phyloP scores from a whole-genome alignment of 2,888 invertebrate genomes.

The Unio delphinus region DNA sequence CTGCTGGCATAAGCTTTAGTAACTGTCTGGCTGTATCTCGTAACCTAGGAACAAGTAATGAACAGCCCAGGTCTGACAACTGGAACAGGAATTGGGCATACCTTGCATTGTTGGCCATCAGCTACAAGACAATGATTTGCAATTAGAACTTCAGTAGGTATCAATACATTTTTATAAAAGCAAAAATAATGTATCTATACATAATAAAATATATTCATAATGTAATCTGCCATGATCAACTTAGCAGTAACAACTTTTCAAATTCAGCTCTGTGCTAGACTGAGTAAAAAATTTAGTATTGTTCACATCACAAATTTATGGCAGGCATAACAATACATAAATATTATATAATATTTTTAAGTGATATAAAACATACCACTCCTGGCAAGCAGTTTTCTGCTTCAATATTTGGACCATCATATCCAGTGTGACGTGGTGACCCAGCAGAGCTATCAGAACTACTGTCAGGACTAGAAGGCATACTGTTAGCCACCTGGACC shows the following conservation, averaged over 20 bases:
- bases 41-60: conserved; percentile 83
- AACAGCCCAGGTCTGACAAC: conserved; percentile 89
- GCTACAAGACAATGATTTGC: conserved; percentile 72
- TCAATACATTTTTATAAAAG: not conserved
- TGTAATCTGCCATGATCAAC: not conserved
- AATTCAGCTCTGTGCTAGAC: not conserved
- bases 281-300: too few relatives aligned
- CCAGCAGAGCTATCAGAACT: conserved; percentile 95
- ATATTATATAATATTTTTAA: not conserved
- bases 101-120: conserved; percentile 86
- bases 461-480: conserved; percentile 87
- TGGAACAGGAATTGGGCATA: conserved; percentile 76
- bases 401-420: conserved; percentile 84
- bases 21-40: conserved; percentile 87
- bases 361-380: conserved; percentile 78
- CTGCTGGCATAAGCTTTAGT: conserved; percentile 86
- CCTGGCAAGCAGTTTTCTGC: conserved; percentile 93
- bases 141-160: not conserved
- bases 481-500: conserved; percentile 77
- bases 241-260: not conserved
- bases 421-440: conserved; percentile 84
- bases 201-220: not conserved
- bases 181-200: not conserved
- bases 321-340: too few relatives aligned
- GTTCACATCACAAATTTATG: too few relatives aligned